Evolutionary conservation across 2,888 invertebrate species (phyloP).

Genomic region (Gordius sp.): DNA sequence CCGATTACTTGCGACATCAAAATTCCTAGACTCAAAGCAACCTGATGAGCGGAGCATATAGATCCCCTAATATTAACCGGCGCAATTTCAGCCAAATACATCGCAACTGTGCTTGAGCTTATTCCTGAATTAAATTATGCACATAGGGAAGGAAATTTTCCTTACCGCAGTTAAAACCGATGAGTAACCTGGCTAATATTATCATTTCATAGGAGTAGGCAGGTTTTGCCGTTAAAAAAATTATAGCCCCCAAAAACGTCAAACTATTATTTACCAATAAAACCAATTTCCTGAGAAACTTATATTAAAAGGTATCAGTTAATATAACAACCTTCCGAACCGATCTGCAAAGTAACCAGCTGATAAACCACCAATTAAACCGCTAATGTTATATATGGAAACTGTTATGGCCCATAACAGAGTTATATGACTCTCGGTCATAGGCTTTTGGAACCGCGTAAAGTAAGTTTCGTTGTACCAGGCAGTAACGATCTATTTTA

Average conservation of each 20-base stretch:
- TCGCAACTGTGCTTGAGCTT: slow-evolving; percentile 34
- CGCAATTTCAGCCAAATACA: slow-evolving; percentile 64
- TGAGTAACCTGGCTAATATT: neutral
- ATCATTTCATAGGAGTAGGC: neutral
- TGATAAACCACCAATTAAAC: slow-evolving; percentile 25
- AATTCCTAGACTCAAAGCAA: slow-evolving; percentile 60
- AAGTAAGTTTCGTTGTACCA: slow-evolving; percentile 23
- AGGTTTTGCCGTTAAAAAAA: neutral
- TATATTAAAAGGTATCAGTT: neutral
- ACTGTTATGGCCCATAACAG: slow-evolving; percentile 25
- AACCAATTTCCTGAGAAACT: too few relatives aligned
- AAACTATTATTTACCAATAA: neutral
- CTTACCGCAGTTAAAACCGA: neutral
- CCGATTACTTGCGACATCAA: slow-evolving; percentile 48
- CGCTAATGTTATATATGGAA: slow-evolving; percentile 27
- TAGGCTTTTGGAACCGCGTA: slow-evolving; percentile 20
- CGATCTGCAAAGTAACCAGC: slow-evolving; percentile 26
- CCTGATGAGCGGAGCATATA: slow-evolving; percentile 57
- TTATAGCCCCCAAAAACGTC: neutral
- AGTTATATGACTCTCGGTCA: slow-evolving; percentile 21
- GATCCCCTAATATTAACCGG: slow-evolving; percentile 54
- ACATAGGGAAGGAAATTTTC: too few relatives aligned
- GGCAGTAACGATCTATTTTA: neutral
- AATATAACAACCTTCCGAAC: slow-evolving; percentile 23
- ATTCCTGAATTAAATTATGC: too few relatives aligned